A percentile compares a stretch with the other conserved stretches of the same genome.
phyloP scores from a whole-genome alignment of 2,113 vertebrate genomes.

The Pterocles burchelli region DNA sequence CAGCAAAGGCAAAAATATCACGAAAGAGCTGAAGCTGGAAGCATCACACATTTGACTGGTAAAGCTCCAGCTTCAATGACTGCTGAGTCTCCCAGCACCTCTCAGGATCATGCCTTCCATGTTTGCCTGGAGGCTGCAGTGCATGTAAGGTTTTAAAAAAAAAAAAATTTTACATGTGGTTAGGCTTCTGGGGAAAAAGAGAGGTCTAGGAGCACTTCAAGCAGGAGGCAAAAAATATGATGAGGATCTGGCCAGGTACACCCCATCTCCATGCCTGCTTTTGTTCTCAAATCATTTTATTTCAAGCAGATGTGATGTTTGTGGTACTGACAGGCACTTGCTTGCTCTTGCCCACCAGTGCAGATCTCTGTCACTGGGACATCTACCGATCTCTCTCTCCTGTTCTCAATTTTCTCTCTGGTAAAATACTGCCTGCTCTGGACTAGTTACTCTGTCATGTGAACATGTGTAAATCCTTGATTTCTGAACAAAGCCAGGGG shows the following conservation, averaged over 20 bases:
- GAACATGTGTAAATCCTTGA: neutral
- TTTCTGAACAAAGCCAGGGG: neutral
- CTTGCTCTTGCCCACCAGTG: neutral
- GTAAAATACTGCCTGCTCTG: neutral
- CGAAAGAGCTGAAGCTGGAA: neutral
- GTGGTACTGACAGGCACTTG: neutral
- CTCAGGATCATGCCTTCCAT: fast-evolving
- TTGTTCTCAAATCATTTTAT: neutral
- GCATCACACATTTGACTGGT: fast-evolving
- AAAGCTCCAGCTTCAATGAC: neutral
- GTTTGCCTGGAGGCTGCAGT: neutral
- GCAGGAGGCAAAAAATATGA: fast-evolving
- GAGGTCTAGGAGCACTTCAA: neutral
- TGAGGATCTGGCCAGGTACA: neutral
- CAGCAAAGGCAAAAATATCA: neutral
- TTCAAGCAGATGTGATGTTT: neutral
- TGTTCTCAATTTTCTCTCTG: neutral
- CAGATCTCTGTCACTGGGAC: neutral
- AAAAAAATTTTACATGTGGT: neutral
- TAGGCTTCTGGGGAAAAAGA: neutral
- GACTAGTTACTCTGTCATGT: neutral
- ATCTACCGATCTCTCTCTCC: neutral
- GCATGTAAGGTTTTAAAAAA: neutral
- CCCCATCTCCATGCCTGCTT: neutral
- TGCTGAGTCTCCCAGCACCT: neutral